These are phyloP conservation scores for Pteronura brasiliensis DNA, from an alignment of 2,113 vertebrate species.

Conservation along the genomic window DNA sequence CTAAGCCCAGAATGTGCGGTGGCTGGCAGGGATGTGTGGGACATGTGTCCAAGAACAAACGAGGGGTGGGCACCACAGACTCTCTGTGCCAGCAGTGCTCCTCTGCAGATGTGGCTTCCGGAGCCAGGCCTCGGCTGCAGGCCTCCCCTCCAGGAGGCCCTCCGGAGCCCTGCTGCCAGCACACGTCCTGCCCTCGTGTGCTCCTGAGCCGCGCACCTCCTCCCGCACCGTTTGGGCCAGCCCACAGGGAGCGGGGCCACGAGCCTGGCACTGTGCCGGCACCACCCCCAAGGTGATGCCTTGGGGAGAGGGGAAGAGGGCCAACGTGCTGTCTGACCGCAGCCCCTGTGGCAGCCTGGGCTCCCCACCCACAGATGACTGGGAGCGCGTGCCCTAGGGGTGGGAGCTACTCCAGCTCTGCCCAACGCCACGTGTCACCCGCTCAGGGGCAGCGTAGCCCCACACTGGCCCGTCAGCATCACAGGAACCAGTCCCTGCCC, in stretches of 20 bases:
- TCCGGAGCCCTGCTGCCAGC: rapidly evolving
- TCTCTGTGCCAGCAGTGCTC: neutral
- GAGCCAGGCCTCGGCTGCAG: neutral
- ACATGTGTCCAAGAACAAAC: neutral
- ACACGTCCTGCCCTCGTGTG: rapidly evolving
- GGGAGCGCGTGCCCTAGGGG: rapidly evolving
- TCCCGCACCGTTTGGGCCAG: neutral
- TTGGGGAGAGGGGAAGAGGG: neutral
- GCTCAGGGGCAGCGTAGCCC: neutral
- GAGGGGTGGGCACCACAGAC: neutral
- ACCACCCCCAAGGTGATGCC: neutral
- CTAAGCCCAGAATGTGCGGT: neutral
- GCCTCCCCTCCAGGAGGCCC: neutral
- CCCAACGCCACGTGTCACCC: rapidly evolving
- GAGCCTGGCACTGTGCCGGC: neutral
- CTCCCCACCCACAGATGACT: neutral
- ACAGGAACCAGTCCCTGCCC: neutral
- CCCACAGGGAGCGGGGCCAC: too few relatives aligned
- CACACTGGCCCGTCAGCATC: neutral
- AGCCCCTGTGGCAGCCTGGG: neutral
- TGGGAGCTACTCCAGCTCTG: neutral
- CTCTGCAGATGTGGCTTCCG: rapidly evolving
- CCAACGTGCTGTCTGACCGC: neutral
- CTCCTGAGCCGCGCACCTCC: too few relatives aligned
- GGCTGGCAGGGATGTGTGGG: neutral